These are phyloP conservation scores for Drosophila biarmipes DNA, from an alignment of 1,140 invertebrate species.

Conservation along the genomic window DNA sequence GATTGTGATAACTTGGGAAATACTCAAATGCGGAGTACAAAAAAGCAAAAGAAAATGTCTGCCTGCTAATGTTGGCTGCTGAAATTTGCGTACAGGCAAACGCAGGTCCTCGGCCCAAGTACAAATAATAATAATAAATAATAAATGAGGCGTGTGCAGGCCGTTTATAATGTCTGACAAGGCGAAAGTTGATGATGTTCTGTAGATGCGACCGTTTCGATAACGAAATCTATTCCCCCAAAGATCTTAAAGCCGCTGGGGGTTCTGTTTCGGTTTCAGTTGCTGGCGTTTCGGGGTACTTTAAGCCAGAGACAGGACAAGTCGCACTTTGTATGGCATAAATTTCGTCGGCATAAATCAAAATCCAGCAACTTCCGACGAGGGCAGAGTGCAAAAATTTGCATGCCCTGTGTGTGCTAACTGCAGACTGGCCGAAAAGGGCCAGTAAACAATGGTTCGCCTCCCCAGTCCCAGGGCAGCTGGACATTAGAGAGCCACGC, in stretches of 20 bases:
- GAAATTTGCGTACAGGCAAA: conserved; percentile 70
- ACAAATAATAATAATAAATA: conserved; percentile 73
- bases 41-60: conserved; percentile 57
- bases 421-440: conserved; percentile 47
- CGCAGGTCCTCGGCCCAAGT: conserved; percentile 1
- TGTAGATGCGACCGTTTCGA: conserved; percentile 50
- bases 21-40: conserved; percentile 19
- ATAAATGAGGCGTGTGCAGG: conserved; percentile 84
- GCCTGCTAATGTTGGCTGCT: conserved; percentile 57
- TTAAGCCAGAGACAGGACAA: conserved; percentile 42
- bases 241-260: conserved; percentile 41
- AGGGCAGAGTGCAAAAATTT: conserved; percentile 78
- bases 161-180: conserved; percentile 80
- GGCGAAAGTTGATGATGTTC: conserved; percentile 57
- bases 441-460: conserved; percentile 46
- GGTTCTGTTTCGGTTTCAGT: conserved; percentile 13
- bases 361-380: conserved; percentile 79
- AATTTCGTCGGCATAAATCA: conserved; percentile 83
- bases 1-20: conserved; percentile 65
- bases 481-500: conserved; percentile 67
- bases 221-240: conserved; percentile 38
- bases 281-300: conserved; percentile 2
- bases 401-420: conserved; percentile 53
- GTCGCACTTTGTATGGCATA: conserved; percentile 66
- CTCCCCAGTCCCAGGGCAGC: not conserved